Evolutionary conservation across 1,140 invertebrate genomes (phyloP).

Genomic region (Eciton burchellii): DNA sequence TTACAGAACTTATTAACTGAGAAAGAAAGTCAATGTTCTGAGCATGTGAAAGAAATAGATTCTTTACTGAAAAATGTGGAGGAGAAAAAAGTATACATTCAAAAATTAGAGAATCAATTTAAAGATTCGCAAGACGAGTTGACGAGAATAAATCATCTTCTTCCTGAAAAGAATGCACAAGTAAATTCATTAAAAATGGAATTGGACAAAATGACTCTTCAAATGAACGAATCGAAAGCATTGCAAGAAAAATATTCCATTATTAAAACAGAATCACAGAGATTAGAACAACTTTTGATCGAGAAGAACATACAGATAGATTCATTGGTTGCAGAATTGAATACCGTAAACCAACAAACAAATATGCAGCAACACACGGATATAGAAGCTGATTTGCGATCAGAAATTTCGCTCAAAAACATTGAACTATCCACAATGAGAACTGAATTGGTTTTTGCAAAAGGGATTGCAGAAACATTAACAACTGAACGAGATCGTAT

Average conservation of each 20-base stretch:
- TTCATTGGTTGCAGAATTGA: slow-evolving; percentile 64
- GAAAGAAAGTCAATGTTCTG: slow-evolving; percentile 69
- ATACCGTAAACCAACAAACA: slow-evolving; percentile 33
- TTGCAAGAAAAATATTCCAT: slow-evolving; percentile 36
- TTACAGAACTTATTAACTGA: slow-evolving; percentile 65
- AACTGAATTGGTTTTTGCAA: slow-evolving; percentile 40
- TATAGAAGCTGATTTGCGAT: neutral
- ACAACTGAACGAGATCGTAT: slow-evolving; percentile 2
- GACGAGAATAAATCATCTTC: neutral
- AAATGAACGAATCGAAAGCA: slow-evolving; percentile 30
- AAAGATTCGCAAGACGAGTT: slow-evolving; percentile 51
- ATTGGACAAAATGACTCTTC: slow-evolving; percentile 36
- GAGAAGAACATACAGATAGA: slow-evolving; percentile 56
- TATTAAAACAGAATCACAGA: slow-evolving; percentile 30
- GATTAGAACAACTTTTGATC: neutral
- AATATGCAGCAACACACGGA: slow-evolving; percentile 5
- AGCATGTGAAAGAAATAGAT: slow-evolving; percentile 69
- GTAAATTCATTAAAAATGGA: slow-evolving; percentile 60
- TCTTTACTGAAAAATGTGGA: slow-evolving; percentile 57
- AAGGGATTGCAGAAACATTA: slow-evolving; percentile 14
- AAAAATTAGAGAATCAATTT: slow-evolving; percentile 17
- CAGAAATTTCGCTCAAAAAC: slow-evolving; percentile 45
- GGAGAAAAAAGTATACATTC: slow-evolving; percentile 19
- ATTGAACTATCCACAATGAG: slow-evolving; percentile 59
- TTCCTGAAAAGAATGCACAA: slow-evolving; percentile 53